phyloP scores from a whole-genome alignment of 2,888 invertebrate species.

The Idaea straminata region DNA sequence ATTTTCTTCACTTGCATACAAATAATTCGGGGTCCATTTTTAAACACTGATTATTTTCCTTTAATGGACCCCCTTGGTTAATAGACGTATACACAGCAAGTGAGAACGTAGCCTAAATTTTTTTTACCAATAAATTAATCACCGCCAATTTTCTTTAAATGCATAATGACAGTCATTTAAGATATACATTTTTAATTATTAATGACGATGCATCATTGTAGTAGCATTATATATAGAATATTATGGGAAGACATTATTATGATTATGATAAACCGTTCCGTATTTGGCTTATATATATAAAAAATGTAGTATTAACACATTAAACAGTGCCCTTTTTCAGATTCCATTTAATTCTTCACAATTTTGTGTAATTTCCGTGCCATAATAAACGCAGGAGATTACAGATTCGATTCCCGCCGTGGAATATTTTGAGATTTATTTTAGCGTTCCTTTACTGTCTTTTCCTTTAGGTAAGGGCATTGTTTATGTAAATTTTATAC shows the following conservation, averaged over 20 bases:
- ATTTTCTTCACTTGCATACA: conserved; percentile 24
- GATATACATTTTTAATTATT: conserved; percentile 27
- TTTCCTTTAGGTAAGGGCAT: not conserved
- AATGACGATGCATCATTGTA: conserved; percentile 54
- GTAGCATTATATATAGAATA: conserved; percentile 50
- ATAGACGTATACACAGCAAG: conserved; percentile 20
- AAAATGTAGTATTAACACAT: not conserved
- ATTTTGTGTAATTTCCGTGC: not conserved
- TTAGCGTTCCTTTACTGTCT: not conserved
- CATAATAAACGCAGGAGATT: not conserved
- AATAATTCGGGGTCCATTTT: not conserved
- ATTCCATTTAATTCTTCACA: not conserved
- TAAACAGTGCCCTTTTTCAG: not conserved
- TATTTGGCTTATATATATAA: not conserved
- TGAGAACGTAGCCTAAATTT: conserved; percentile 32
- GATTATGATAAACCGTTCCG: not conserved
- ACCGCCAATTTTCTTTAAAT: conserved; percentile 61
- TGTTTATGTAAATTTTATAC: not conserved
- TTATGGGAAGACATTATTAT: conserved; percentile 36
- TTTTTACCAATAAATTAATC: conserved; percentile 53
- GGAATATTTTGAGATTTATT: not conserved
- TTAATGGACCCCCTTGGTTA: not conserved
- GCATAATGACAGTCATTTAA: conserved; percentile 67
- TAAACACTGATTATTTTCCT: not conserved
- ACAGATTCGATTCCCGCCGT: not conserved